Evolutionary conservation across 1,140 invertebrate species (phyloP).

Genomic region (Drosophila baimaii): DNA sequence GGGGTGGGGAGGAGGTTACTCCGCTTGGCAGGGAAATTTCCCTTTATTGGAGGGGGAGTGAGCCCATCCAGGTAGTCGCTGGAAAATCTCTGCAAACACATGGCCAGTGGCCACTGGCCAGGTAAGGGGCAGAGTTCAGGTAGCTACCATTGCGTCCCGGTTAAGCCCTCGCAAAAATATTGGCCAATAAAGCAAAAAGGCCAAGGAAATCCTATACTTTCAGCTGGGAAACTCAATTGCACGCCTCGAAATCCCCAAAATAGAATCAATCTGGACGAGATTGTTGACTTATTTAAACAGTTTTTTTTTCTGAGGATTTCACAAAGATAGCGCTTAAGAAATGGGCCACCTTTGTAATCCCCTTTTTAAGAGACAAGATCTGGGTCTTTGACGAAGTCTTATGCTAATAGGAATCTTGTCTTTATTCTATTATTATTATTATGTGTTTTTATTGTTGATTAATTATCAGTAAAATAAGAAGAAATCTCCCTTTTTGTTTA

Average conservation of each 20-base stretch:
- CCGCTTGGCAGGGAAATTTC: conserved; percentile 16
- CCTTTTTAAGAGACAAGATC: background rate
- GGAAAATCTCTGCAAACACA: background rate
- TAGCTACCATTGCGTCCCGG: background rate
- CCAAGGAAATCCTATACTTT: background rate
- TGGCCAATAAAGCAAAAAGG: background rate
- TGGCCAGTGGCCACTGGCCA: background rate
- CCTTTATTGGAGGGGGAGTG: conserved; percentile 4
- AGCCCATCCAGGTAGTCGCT: conserved; percentile 12
- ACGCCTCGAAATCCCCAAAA: conserved; percentile 8
- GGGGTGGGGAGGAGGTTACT: conserved; percentile 37
- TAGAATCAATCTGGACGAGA: conserved; percentile 9
- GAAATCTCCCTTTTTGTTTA: no score
- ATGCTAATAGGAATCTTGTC: background rate
- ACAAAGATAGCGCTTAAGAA: background rate
- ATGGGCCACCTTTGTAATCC: background rate
- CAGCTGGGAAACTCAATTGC: conserved; percentile 1
- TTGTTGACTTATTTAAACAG: background rate
- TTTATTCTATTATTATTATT: no score
- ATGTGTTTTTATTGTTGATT: no score
- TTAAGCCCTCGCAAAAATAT: background rate
- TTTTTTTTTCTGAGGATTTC: background rate
- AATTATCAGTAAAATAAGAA: no score
- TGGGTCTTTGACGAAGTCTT: no score
- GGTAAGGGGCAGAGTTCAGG: background rate